Conservation (phyloP, 1,140 invertebrate genomes). For the Bombus haemorrhoidalis region DNA sequence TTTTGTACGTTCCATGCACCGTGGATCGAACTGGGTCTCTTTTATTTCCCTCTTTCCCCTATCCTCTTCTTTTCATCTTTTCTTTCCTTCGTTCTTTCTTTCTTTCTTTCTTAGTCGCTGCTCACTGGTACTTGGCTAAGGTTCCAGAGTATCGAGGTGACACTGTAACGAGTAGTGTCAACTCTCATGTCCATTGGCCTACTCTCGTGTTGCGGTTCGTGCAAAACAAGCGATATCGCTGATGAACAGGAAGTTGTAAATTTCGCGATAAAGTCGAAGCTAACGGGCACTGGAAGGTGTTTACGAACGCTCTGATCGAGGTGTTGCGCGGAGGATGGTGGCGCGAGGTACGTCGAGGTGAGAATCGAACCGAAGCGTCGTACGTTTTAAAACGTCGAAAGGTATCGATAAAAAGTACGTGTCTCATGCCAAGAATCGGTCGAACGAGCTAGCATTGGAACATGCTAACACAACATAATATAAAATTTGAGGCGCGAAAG, state of each 20-base stretch:
- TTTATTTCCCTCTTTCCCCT: neutral
- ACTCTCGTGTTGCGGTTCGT: neutral
- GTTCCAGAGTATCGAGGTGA: neutral
- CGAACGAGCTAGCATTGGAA: too few species aligned
- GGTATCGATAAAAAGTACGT: too few species aligned
- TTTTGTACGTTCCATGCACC: slow-evolving; percentile 56
- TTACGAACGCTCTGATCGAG: neutral
- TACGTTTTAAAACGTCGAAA: too few species aligned
- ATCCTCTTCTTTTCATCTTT: neutral
- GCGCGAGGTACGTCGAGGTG: neutral
- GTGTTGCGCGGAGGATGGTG: neutral
- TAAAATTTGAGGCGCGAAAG: too few species aligned
- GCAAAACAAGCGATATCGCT: neutral
- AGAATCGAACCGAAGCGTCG: too few species aligned
- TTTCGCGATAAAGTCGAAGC: neutral
- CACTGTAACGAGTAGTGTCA: neutral
- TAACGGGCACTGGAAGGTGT: neutral
- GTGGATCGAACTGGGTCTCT: slow-evolving; percentile 54
- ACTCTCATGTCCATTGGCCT: neutral
- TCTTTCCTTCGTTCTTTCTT: neutral
- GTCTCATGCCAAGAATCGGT: too few species aligned
- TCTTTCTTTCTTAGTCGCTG: neutral
- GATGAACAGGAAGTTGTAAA: neutral
- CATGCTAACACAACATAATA: too few species aligned
- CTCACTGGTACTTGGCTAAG: neutral